Conservation (phyloP, 2,888 invertebrate genomes). For the Drosophila anomalata region DNA sequence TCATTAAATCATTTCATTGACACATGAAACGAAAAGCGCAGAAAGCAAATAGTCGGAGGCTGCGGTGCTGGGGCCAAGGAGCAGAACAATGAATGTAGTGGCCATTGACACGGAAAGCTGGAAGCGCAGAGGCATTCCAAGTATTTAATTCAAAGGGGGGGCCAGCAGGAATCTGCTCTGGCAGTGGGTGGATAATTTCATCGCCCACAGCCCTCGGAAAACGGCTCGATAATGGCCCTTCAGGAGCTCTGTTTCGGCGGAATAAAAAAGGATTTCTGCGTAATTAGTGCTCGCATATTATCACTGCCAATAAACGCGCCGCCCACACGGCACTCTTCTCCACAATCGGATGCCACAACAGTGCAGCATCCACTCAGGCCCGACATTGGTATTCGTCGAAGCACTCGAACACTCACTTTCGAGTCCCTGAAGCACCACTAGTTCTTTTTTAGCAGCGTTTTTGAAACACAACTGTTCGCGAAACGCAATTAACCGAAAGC, state of each 20-base stretch:
- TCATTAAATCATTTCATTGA: conserved; percentile 36
- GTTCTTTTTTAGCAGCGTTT: no score
- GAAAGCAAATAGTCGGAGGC: no score
- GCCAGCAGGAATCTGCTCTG: neutral
- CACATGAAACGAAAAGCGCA: neutral
- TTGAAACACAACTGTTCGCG: neutral
- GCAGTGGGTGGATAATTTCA: neutral
- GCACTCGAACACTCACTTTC: no score
- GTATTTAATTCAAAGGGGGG: conserved; percentile 1
- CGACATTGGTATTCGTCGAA: neutral
- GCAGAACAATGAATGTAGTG: conserved; percentile 27
- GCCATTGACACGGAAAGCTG: conserved; percentile 20
- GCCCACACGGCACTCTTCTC: neutral
- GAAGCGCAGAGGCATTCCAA: neutral
- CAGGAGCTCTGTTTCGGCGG: neutral
- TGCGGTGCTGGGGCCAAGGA: neutral
- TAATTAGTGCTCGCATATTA: neutral
- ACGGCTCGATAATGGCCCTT: neutral
- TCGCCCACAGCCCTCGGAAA: neutral
- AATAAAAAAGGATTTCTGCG: neutral
- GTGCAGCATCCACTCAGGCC: no score
- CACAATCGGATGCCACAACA: neutral
- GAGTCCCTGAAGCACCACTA: no score
- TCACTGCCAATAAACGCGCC: neutral
- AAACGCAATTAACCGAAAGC: conserved; percentile 12